Evolutionary conservation across 2,888 invertebrate species (phyloP).

Genomic region (Drosophila niveifrons): DNA sequence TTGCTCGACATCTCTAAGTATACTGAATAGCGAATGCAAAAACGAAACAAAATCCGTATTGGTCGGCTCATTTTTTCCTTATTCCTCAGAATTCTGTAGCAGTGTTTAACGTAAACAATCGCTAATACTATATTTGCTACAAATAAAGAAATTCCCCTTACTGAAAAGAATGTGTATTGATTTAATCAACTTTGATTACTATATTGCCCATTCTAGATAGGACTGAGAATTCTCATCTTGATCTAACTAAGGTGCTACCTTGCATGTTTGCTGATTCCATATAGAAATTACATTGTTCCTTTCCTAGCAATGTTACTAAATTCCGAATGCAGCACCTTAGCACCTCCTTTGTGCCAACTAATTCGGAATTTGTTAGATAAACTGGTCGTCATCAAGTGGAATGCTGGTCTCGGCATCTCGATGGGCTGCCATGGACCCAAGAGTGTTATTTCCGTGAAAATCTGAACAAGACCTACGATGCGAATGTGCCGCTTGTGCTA

Average conservation of each 20-base stretch:
- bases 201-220: background rate
- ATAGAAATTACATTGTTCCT: conserved; percentile 13
- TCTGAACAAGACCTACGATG: conserved; percentile 96
- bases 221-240: conserved; percentile 11
- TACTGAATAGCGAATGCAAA: conserved; percentile 37
- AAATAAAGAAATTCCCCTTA: background rate
- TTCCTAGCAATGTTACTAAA: conserved; percentile 38
- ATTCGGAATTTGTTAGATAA: conserved; percentile 93
- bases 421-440: conserved; percentile 99
- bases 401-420: conserved; percentile 97
- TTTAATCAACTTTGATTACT: conserved; percentile 1
- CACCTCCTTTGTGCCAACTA: conserved; percentile 46
- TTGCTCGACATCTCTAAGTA: conserved; percentile 53
- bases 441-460: conserved; percentile 97
- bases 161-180: conserved; percentile 12
- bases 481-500: conserved; percentile 97
- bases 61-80: conserved; percentile 56
- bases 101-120: background rate
- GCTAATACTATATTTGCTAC: background rate
- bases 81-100: background rate
- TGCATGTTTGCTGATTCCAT: conserved; percentile 4
- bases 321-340: conserved; percentile 50
- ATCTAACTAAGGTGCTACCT: background rate
- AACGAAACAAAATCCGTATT: conserved; percentile 6
- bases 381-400: conserved; percentile 96